These are phyloP conservation scores for Corydoras sp. DNA, from an alignment of 2,113 vertebrate species.

Conservation along the genomic window DNA sequence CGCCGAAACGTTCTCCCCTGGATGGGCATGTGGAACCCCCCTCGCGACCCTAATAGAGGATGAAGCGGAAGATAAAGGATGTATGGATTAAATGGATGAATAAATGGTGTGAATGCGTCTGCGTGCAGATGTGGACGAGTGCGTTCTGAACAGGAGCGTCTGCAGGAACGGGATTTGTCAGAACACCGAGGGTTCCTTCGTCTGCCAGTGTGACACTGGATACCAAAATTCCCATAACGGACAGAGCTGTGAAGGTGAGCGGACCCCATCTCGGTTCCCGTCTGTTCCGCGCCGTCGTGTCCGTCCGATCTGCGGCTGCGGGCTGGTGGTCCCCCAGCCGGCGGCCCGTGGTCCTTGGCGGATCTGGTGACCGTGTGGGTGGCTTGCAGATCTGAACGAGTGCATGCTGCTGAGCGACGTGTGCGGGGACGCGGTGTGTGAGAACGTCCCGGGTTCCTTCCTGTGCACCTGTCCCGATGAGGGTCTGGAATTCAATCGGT, in stretches of 20 bases:
- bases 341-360: too few relatives aligned
- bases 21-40: too few relatives aligned
- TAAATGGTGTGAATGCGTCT: neutral
- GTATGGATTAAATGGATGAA: too few relatives aligned
- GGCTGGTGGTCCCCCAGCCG: too few relatives aligned
- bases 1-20: too few relatives aligned
- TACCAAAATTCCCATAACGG: constrained; percentile 80
- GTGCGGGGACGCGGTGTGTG: constrained; percentile 88
- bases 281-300: too few relatives aligned
- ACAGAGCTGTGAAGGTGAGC: constrained; percentile 84
- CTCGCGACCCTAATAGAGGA: too few relatives aligned
- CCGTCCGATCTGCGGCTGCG: too few relatives aligned
- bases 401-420: constrained; percentile 86
- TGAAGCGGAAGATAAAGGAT: too few relatives aligned
- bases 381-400: constrained; percentile 86
- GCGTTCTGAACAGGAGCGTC: constrained; percentile 71
- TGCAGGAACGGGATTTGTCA: constrained; percentile 90
- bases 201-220: constrained; percentile 88
- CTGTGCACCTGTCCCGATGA: constrained; percentile 80
- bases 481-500: constrained; percentile 81
- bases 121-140: constrained; percentile 88
- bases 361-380: constrained; percentile 11
- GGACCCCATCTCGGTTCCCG: neutral
- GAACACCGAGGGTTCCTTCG: constrained; percentile 84
- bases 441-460: constrained; percentile 87